Evolutionary conservation across 2,113 vertebrate genomes (phyloP).

Genomic region (Dasyornis broadbenti): DNA sequence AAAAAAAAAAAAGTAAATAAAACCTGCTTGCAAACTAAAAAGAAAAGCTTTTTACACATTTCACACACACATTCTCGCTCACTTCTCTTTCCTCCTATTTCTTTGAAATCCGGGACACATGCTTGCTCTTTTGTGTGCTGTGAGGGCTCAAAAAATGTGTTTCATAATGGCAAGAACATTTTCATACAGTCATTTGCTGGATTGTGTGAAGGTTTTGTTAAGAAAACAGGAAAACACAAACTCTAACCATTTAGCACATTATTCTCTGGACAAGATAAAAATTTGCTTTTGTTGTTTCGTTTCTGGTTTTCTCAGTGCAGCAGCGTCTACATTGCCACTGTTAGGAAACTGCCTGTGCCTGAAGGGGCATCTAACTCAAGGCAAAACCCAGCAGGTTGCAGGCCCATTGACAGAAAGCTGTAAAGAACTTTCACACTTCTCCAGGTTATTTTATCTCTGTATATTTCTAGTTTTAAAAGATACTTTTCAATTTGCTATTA

Average conservation of each 20-base stretch:
- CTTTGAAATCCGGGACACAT: rapidly evolving
- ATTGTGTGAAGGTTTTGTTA: not conserved
- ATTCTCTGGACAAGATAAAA: not conserved
- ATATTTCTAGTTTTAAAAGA: constrained; percentile 10
- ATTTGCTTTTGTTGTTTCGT: not conserved
- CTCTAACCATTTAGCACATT: not conserved
- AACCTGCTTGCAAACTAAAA: not conserved
- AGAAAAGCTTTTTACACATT: not conserved
- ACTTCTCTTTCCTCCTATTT: not conserved
- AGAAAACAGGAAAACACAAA: not conserved
- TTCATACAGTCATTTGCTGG: not conserved
- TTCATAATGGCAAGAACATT: not conserved
- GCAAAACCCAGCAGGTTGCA: not conserved
- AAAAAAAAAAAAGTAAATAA: no score
- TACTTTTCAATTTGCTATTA: constrained; percentile 50
- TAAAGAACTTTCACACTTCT: not conserved
- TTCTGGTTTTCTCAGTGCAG: not conserved
- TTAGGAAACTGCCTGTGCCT: not conserved
- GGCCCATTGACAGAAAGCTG: not conserved
- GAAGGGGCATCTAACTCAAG: not conserved
- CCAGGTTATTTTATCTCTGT: constrained; percentile 30
- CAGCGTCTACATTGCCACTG: not conserved
- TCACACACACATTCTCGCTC: not conserved
- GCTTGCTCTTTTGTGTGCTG: not conserved
- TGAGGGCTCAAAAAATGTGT: not conserved